A percentile compares a stretch with the other conserved stretches of the same genome.
phyloP scores from a whole-genome alignment of 2,113 vertebrate species.

The Ophiodon elongatus region DNA sequence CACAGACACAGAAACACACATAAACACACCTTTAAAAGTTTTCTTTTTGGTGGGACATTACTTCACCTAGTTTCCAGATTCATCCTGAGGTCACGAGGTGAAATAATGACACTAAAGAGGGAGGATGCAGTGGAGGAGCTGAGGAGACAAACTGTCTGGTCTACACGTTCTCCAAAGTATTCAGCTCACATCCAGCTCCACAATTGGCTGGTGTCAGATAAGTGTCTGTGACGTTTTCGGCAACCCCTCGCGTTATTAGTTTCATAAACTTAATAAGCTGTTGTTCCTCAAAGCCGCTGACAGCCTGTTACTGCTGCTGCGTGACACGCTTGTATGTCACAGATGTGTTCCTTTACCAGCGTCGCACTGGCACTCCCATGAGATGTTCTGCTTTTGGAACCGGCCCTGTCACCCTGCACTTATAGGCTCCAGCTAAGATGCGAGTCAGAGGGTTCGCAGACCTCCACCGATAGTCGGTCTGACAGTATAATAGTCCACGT shows the following conservation, averaged over 20 bases:
- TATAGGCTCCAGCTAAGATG: background rate
- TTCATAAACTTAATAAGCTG: slow-evolving; percentile 17
- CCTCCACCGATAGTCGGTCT: too few species aligned
- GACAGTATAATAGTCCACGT: background rate
- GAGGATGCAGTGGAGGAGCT: background rate
- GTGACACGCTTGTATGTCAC: background rate
- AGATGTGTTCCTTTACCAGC: background rate
- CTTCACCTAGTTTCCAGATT: background rate
- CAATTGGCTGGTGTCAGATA: background rate
- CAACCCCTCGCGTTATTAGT: background rate
- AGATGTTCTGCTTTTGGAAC: background rate
- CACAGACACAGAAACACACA: background rate
- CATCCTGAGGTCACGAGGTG: background rate
- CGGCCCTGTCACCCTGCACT: background rate
- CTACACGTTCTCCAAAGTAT: background rate
- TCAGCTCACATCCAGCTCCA: background rate
- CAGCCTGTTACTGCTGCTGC: background rate
- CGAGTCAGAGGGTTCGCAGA: background rate
- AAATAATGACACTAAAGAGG: background rate
- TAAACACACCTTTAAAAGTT: background rate
- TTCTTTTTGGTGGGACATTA: background rate
- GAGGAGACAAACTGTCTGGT: background rate
- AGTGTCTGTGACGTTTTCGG: slow-evolving; percentile 11
- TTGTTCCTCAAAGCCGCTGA: background rate
- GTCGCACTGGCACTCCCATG: background rate